These are phyloP conservation scores for Tokudaia tokunoshimensis DNA, from an alignment of 2,797 vertebrate genomes.

Conservation along the genomic window DNA sequence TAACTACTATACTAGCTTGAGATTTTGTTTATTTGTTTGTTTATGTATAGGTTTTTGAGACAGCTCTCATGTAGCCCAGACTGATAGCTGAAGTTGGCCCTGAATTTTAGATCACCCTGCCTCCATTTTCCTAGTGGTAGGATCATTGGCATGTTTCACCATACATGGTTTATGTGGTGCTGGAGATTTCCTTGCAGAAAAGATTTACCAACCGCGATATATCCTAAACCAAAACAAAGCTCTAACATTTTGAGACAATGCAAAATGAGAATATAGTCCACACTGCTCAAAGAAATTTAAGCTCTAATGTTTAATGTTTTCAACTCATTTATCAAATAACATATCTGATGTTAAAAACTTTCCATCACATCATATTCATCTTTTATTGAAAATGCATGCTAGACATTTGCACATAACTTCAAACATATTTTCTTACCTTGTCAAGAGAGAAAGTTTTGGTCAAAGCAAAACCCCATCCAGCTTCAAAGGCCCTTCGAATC, in stretches of 20 bases:
- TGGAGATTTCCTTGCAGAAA: not conserved
- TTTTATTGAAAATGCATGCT: not conserved
- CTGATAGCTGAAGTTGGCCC: not conserved
- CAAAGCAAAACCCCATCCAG: conserved; percentile 96
- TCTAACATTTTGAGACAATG: not conserved
- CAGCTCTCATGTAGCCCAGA: not conserved
- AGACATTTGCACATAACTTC: not conserved
- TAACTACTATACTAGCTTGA: not conserved
- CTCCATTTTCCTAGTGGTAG: not conserved
- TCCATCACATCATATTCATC: not conserved
- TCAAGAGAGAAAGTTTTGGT: conserved; percentile 97
- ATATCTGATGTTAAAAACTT: not conserved
- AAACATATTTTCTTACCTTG: conserved; percentile 91
- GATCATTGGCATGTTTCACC: not conserved
- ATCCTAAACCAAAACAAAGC: not conserved
- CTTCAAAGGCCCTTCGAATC: conserved; percentile 96
- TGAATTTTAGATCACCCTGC: not conserved
- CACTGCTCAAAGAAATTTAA: not conserved
- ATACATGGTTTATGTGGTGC: not conserved
- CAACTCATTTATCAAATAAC: not conserved
- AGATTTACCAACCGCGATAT: not conserved
- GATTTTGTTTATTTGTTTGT: not conserved
- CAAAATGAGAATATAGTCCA: not conserved
- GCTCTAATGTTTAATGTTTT: not conserved
- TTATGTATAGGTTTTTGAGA: not conserved